Conservation (phyloP, 30 jellyfish, hydroid and myxozoan genomes). For the Hydractinia echinata region DNA sequence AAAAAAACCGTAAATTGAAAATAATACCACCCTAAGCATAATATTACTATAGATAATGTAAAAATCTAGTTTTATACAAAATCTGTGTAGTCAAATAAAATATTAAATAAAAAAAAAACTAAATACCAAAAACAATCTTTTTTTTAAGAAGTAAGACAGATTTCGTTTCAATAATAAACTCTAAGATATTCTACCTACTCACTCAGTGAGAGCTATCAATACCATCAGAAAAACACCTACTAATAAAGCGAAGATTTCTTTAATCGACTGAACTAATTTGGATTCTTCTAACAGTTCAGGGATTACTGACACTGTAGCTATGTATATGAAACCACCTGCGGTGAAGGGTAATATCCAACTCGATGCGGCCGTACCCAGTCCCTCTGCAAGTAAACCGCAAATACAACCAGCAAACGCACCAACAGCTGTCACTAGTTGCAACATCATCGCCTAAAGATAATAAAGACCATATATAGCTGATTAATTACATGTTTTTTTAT, state of each 20-base stretch:
- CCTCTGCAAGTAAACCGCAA: conserved; percentile 81
- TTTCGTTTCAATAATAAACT: too few species aligned
- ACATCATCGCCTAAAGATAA: conserved; percentile 76
- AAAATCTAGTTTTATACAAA: too few species aligned
- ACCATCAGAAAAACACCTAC: conserved; percentile 86
- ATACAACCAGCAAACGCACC: conserved; percentile 95
- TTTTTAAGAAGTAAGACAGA: too few species aligned
- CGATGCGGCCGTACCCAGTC: conserved; percentile 72
- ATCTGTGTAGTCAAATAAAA: too few species aligned
- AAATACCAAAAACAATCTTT: too few species aligned
- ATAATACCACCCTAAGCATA: too few species aligned
- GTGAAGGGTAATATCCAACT: conserved; percentile 81
- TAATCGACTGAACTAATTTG: conserved; percentile 64
- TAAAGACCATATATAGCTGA: too few species aligned
- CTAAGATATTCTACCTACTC: neutral
- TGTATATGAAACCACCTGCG: conserved; percentile 97
- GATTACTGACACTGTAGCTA: conserved; percentile 86
- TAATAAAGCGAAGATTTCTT: conserved; percentile 62
- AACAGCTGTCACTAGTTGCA: conserved; percentile 83
- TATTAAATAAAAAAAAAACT: too few species aligned
- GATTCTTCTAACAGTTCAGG: conserved; percentile 87
- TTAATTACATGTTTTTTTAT: too few species aligned
- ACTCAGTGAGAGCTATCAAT: conserved; percentile 69
- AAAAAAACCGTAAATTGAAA: too few species aligned
- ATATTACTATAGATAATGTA: too few species aligned